Evolutionary conservation across 2,888 invertebrate genomes (phyloP).

Genomic region (Helobdella robusta): DNA sequence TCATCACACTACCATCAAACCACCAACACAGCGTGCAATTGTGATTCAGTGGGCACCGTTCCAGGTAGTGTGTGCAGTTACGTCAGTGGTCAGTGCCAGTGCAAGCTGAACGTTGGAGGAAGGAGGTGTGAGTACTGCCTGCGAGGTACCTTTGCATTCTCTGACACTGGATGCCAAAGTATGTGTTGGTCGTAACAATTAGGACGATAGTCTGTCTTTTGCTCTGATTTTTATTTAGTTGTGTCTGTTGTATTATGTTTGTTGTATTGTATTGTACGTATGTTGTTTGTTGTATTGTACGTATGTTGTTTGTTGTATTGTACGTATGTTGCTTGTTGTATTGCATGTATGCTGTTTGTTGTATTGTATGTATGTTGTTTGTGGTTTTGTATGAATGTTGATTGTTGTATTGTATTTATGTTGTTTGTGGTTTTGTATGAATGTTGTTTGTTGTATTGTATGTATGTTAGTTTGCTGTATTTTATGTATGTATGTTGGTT

Average conservation of each 20-base stretch:
- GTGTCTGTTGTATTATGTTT: neutral
- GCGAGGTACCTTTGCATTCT: slow-evolving; percentile 51
- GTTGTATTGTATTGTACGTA: neutral
- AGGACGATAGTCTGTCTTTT: too few species aligned
- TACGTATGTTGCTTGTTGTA: neutral
- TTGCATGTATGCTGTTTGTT: neutral
- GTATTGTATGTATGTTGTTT: neutral
- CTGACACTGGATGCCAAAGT: slow-evolving; percentile 73
- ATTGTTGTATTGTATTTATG: too few species aligned
- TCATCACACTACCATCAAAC: neutral
- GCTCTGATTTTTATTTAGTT: too few species aligned
- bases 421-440: too few species aligned
- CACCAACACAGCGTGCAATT: slow-evolving; percentile 65
- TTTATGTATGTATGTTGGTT: too few species aligned
- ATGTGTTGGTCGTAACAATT: slow-evolving; percentile 14
- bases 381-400: neutral
- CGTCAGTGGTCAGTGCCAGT: slow-evolving; percentile 47
- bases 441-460: neutral
- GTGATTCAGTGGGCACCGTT: slow-evolving; percentile 83
- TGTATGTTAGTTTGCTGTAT: too few species aligned
- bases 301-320: neutral
- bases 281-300: neutral
- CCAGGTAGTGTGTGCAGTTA: slow-evolving; percentile 58
- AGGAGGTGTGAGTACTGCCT: slow-evolving; percentile 48
- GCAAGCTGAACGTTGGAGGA: slow-evolving; percentile 47